Evolutionary conservation across 2,797 vertebrate species (phyloP), one percentile per base, ranked within the genome.

Genomic region (Esox masquinongy): DNA sequence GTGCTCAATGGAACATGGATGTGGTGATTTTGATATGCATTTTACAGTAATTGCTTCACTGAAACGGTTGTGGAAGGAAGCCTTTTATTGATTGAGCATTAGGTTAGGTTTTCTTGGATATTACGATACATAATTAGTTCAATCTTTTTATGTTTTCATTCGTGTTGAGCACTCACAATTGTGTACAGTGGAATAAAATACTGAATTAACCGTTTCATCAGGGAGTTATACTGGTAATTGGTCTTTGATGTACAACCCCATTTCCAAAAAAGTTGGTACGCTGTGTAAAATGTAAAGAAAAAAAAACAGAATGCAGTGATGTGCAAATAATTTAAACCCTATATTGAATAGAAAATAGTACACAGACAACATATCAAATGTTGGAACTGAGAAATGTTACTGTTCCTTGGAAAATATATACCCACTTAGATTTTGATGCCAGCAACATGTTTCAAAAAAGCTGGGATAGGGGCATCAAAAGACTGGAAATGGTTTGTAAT

Each of bases 1-100:
- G 79, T 79, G 78, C 77, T 88, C 84, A 81, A 22, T 68, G 79
- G 79, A 68, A 91, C 79, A 80, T 72, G 51, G 75, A 82, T 74
- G 72, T 79, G 73, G 49, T 71, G 47, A 83, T 84, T 87, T 83
- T 82, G 79, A 86, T 87, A 80, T 83, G 83, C 77, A 79, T 86
- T 88, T 86, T 83, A 74, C 70, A 75, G 78, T 82, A 82, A 85
- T 78, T 86, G 76, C 56, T 49, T 76, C 56, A 75, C 73, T 88
- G 67, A 83, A 82, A 80, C 75, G 72, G 67, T 83, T 39, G 53
- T 66, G 78, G 77, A 73, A 74, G 79, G 26, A 77, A 49, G 56
- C 34, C 17, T 34, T 83, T 84, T 78, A 81, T 80, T 71, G 73
- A 64, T 24, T 72, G 29, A 82, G 73, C 88, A 83, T 75, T 61